Evolutionary conservation across 2,113 vertebrate species (phyloP), one percentile per base, ranked within the genome.

Genomic region (Rhombomys opimus): DNA sequence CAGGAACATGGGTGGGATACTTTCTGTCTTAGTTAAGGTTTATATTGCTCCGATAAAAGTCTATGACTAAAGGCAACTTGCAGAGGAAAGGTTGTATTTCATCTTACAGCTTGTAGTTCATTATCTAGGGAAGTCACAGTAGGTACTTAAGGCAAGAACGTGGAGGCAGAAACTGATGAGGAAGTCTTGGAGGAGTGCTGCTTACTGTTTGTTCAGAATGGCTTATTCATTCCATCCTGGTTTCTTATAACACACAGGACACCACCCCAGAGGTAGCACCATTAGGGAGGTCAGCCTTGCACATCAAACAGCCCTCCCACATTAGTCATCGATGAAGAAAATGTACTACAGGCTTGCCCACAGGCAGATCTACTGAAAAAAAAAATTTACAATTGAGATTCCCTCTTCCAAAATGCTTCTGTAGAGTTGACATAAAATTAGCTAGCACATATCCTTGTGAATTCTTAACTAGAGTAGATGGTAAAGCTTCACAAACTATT

Each of bases 1-100:
- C 0, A 22, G 41, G 2, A 23, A 2, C 11, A 13, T 41, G 27
- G 4, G 10, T 35, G 10, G 17, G 4, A 50, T 30, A 14, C 8
- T 7, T 50, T 14, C 35, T 81, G 78, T 61, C 35, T 61, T 61
- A 59, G 54, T n/a, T 59, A 61, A n/a, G 2, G 22, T 38, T 38
- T 82, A 11, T 23, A 82, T 23, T 38, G 54, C 35, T 38, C 9
- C 25, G 35, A 38, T 61, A 15, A 82, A 61, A 59, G 2, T 4
- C 9, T 10, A 38, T 35, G 20, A 82, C 5, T 38, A 7, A 61
- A 82, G 61, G 30, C 22, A 61, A 25, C 7, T 25, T 59, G 57
- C 5, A 14, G 32, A 80, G 30, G 10, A 23, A 81, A 32, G 32
- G 10, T 2, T 38, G 59, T 82, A 7, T 23, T 82, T 82, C 35